phyloP scores from a whole-genome alignment of 2,797 vertebrate genomes.

The Acridotheres tristis region DNA sequence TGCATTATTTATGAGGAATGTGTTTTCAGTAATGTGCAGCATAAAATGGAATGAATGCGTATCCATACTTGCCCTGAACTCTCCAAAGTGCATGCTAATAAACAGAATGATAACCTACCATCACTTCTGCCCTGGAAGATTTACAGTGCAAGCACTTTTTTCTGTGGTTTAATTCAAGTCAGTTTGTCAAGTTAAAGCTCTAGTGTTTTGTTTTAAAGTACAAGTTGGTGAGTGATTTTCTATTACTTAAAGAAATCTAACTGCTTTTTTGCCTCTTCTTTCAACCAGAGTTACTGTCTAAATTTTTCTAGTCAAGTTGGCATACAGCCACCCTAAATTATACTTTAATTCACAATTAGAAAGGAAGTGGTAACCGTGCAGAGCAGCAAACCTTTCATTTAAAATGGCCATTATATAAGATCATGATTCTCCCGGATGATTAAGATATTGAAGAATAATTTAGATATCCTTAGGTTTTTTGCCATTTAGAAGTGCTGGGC shows the following conservation, averaged over 20 bases:
- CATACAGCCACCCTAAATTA: slow-evolving; percentile 59
- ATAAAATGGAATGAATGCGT: slow-evolving; percentile 69
- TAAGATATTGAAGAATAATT: slow-evolving; percentile 71
- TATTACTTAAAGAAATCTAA: slow-evolving; percentile 44
- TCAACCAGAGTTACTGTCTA: slow-evolving; percentile 36
- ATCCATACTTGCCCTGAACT: slow-evolving; percentile 64
- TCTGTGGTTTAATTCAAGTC: slow-evolving; percentile 56
- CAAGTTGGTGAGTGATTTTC: slow-evolving; percentile 33
- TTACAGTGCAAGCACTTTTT: slow-evolving; percentile 64
- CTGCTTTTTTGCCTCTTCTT: neutral
- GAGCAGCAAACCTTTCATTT: slow-evolving; percentile 69
- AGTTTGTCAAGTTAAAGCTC: slow-evolving; percentile 48
- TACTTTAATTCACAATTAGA: slow-evolving; percentile 74
- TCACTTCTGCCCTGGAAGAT: slow-evolving; percentile 51
- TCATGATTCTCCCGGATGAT: slow-evolving; percentile 62
- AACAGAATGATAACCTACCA: slow-evolving; percentile 58
- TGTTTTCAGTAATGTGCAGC: slow-evolving; percentile 59
- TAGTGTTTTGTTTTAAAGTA: slow-evolving; percentile 45
- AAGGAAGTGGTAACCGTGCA: slow-evolving; percentile 59
- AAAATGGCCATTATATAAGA: slow-evolving; percentile 59
- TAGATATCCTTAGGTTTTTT: slow-evolving; percentile 39
- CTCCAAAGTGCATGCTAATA: slow-evolving; percentile 70
- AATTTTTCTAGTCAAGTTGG: slow-evolving; percentile 59
- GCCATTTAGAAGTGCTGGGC: slow-evolving; percentile 21
- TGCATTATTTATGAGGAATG: slow-evolving; percentile 73